phyloP scores from a whole-genome alignment of 2,113 vertebrate genomes.

The Cottus gobio region DNA sequence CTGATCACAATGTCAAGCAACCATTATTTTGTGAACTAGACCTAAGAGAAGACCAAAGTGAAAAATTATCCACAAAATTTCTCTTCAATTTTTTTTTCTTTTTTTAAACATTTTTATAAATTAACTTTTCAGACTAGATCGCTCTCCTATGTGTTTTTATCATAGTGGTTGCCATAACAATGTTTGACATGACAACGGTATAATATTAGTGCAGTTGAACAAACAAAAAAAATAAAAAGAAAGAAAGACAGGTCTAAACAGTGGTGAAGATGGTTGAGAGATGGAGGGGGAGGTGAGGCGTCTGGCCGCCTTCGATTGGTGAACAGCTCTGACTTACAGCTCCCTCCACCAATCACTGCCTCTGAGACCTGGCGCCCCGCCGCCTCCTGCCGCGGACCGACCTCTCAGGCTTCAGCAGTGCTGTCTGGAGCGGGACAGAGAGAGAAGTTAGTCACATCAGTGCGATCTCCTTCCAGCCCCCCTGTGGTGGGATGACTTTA shows the following conservation, averaged over 20 bases:
- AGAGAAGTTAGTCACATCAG: conserved; percentile 13
- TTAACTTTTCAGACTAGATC: conserved; percentile 63
- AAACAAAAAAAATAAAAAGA: neutral
- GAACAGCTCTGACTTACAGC: conserved; percentile 51
- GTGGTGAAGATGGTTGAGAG: conserved; percentile 64
- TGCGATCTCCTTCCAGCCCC: neutral
- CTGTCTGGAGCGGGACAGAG: conserved; percentile 61
- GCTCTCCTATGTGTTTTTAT: conserved; percentile 53
- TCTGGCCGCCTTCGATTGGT: conserved; percentile 49
- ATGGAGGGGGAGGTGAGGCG: conserved; percentile 41
- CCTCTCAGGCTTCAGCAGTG: conserved; percentile 79
- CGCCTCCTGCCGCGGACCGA: conserved; percentile 82
- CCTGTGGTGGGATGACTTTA: conserved; percentile 1
- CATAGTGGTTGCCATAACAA: conserved; percentile 71
- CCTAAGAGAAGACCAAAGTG: conserved; percentile 62
- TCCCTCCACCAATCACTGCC: conserved; percentile 74
- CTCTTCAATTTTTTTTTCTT: conserved; percentile 2
- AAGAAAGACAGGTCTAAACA: conserved; percentile 48
- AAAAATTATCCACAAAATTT: conserved; percentile 62
- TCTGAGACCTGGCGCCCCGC: conserved; percentile 81
- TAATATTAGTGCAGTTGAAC: conserved; percentile 78
- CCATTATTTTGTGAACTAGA: conserved; percentile 68
- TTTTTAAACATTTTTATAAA: conserved; percentile 48
- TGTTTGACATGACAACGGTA: conserved; percentile 72
- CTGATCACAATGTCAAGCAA: conserved; percentile 68